These are phyloP conservation scores for Sebastolobus altivelis DNA, from an alignment of 2,797 vertebrate species.

Conservation along the genomic window DNA sequence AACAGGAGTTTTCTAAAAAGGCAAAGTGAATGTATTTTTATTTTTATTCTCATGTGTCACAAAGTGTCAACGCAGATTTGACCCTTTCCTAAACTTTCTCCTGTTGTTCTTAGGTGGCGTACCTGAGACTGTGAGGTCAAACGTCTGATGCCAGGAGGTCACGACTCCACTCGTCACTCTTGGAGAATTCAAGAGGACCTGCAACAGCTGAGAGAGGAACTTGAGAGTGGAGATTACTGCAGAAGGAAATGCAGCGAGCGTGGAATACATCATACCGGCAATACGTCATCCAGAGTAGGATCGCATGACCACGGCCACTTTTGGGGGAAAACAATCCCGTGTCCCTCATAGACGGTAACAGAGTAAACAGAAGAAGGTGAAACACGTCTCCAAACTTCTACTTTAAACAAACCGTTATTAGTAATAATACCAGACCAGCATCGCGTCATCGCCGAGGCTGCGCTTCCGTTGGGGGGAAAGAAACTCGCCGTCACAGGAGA, in stretches of 20 bases:
- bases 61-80: not conserved
- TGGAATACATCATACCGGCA: not conserved
- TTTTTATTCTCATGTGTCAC: not conserved
- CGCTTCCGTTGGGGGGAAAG: not conserved
- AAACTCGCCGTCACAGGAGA: not conserved
- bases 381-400: not conserved
- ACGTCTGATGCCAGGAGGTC: conserved; percentile 13
- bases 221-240: not conserved
- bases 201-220: not conserved
- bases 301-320: not conserved
- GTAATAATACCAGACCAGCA: too few relatives aligned
- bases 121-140: conserved; percentile 75
- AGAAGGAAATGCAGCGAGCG: not conserved
- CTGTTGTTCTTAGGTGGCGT: conserved; percentile 74
- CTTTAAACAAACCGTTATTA: not conserved
- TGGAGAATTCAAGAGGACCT: not conserved
- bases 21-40: conserved; percentile 12
- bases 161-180: not conserved
- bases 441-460: not conserved
- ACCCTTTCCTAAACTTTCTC: conserved; percentile 1
- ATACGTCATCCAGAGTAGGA: not conserved
- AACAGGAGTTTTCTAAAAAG: conserved; percentile 22
- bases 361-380: not conserved
- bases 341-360: not conserved
- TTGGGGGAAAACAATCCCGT: not conserved